Evolutionary conservation across 2,113 vertebrate genomes (phyloP).

Genomic region (Pavo muticus): DNA sequence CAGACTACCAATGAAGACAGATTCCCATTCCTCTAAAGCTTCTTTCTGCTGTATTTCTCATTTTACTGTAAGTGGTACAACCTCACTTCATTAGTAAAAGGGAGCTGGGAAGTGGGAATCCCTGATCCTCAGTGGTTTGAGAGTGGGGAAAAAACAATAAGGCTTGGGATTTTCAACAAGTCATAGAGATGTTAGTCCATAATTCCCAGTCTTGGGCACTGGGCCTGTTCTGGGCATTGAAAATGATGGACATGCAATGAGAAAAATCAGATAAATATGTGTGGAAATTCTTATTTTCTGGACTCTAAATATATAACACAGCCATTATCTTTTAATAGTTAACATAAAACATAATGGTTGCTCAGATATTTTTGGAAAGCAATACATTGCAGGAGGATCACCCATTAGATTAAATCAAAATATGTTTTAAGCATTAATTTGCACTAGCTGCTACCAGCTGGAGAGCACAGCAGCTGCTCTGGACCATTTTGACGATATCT

Average conservation of each 20-base stretch:
- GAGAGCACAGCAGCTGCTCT: not conserved
- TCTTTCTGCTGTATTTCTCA: not conserved
- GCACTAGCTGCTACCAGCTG: not conserved
- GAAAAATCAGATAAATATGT: not conserved
- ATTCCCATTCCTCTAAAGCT: not conserved
- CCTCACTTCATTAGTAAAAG: not conserved
- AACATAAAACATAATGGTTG: constrained; percentile 23
- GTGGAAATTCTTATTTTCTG: constrained; percentile 24
- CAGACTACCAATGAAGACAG: not conserved
- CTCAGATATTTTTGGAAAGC: constrained; percentile 44
- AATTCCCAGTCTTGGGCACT: not conserved
- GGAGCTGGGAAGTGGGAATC: not conserved
- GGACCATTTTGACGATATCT: not conserved
- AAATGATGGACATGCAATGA: not conserved
- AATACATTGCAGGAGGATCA: not conserved
- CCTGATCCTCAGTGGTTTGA: not conserved
- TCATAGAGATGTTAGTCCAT: not conserved
- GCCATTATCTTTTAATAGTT: constrained; percentile 38
- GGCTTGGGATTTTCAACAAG: not conserved
- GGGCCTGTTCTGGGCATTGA: not conserved
- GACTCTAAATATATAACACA: not conserved
- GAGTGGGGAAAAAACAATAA: no score
- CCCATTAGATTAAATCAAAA: constrained; percentile 33
- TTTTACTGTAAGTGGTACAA: not conserved
- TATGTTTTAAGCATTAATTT: constrained; percentile 35